A percentile compares a stretch with the other conserved stretches of the same genome.
Evolutionary conservation across 2,888 invertebrate genomes (phyloP).

Genomic region (Drosophila fulvimacula): DNA sequence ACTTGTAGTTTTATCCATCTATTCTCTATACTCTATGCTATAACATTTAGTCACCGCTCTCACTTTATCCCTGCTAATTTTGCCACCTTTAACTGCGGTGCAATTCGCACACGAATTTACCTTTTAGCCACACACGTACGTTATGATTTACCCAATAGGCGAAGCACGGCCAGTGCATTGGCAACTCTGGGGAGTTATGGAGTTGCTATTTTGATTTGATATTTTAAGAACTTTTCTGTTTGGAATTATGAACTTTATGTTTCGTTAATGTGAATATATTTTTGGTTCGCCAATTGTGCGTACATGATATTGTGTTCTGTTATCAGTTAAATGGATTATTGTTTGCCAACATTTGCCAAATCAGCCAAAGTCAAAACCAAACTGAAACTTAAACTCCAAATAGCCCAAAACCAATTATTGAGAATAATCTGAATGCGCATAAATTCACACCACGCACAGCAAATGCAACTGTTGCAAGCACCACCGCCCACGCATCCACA

Average conservation of each 20-base stretch:
- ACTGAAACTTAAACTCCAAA: constrained; percentile 56
- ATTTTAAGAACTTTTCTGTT: constrained; percentile 18
- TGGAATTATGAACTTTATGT: constrained; percentile 12
- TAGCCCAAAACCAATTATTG: constrained; percentile 39
- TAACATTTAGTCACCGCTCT: constrained; percentile 38
- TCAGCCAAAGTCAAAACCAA: constrained; percentile 57
- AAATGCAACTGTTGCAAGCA: constrained; percentile 85
- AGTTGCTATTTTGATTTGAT: constrained; percentile 11
- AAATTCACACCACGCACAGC: constrained; percentile 82
- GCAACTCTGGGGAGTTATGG: constrained; percentile 3
- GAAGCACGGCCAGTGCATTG: constrained; percentile 10
- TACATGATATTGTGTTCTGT: constrained; percentile 5
- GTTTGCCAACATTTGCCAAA: constrained; percentile 40
- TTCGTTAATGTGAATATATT: constrained; percentile 18
- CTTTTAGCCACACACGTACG: constrained; percentile 29
- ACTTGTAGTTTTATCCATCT: constrained; percentile 47
- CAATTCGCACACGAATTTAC: constrained; percentile 26
- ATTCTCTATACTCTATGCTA: constrained; percentile 34
- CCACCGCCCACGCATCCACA: constrained; percentile 82
- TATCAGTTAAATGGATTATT: constrained; percentile 25
- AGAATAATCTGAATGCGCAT: constrained; percentile 76
- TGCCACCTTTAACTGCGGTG: constrained; percentile 41
- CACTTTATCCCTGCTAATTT: constrained; percentile 45
- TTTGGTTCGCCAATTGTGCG: constrained; percentile 36
- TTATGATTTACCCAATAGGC: constrained; percentile 43